Evolutionary conservation across 2,113 vertebrate genomes (phyloP).

Genomic region (Castor canadensis): DNA sequence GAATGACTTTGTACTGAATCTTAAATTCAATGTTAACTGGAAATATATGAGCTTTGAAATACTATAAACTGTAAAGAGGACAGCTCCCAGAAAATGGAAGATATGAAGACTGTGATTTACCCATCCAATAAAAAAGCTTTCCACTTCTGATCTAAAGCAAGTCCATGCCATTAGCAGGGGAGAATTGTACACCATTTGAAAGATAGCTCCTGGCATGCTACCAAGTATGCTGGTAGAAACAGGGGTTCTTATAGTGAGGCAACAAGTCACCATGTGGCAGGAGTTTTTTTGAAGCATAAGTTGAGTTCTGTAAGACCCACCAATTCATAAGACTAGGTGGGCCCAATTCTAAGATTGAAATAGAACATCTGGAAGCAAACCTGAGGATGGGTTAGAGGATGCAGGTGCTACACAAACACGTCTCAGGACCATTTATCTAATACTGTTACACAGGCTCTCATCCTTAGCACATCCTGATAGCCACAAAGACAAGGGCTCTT

Average conservation of each 20-base stretch:
- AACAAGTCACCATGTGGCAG: background rate
- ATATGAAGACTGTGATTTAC: background rate
- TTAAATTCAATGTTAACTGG: background rate
- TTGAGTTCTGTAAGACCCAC: background rate
- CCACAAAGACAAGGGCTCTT: background rate
- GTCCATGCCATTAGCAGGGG: no score
- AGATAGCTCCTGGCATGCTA: background rate
- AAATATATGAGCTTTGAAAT: background rate
- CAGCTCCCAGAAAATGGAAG: background rate
- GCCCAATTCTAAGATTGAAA: background rate
- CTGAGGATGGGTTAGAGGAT: background rate
- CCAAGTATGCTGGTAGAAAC: background rate
- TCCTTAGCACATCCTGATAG: background rate
- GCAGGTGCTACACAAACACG: background rate
- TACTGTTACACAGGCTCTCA: background rate
- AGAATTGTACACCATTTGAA: background rate
- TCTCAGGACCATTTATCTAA: background rate
- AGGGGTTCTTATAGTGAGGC: background rate
- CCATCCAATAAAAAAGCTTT: background rate
- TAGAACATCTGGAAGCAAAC: background rate
- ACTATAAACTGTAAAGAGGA: background rate
- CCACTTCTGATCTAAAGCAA: background rate
- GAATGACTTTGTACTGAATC: background rate
- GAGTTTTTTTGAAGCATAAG: background rate
- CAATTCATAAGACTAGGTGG: background rate